Conservation (phyloP, 37 sponge, comb jelly and placozoan genomes). For the Spongilla lacustris region DNA sequence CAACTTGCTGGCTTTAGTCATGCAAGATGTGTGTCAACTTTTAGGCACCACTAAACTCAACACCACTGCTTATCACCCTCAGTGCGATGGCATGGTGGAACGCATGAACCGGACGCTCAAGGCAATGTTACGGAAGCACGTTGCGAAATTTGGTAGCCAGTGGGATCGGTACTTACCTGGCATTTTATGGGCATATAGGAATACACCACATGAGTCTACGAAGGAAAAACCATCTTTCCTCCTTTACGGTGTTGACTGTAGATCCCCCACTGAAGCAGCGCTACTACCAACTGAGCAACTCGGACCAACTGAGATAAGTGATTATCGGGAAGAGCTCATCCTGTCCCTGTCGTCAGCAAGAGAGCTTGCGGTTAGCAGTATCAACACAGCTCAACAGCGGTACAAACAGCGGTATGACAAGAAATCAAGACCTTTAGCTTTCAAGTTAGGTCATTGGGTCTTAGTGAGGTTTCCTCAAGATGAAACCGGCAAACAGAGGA, state of each 20-base stretch:
- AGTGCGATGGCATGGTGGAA: constrained; percentile 43
- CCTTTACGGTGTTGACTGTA: constrained; percentile 8
- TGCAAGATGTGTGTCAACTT: constrained; percentile 26
- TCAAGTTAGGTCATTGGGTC: constrained; percentile 30
- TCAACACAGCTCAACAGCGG: constrained; percentile 16
- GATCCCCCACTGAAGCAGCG: constrained; percentile 31
- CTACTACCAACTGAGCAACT: constrained; percentile 7
- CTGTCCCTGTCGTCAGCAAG: constrained; percentile 11
- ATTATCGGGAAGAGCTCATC: constrained; percentile 33
- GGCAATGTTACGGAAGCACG: constrained; percentile 39
- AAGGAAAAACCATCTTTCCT: constrained; percentile 42
- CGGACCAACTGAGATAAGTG: background rate
- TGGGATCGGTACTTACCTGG: constrained; percentile 39
- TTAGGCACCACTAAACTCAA: constrained; percentile 36
- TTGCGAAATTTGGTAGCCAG: constrained; percentile 11
- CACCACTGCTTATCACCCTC: constrained; percentile 42
- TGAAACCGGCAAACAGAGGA: constrained; percentile 30
- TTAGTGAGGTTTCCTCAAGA: constrained; percentile 48
- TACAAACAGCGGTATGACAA: constrained; percentile 46
- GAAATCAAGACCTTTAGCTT: background rate
- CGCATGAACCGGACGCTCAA: constrained; percentile 39
- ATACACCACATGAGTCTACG: constrained; percentile 16
- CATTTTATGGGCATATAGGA: constrained; percentile 42
- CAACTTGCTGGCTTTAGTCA: constrained; percentile 40
- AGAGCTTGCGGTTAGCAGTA: background rate